phyloP scores from a whole-genome alignment of 1,140 invertebrate genomes.

The Hypsibius dujardini region DNA sequence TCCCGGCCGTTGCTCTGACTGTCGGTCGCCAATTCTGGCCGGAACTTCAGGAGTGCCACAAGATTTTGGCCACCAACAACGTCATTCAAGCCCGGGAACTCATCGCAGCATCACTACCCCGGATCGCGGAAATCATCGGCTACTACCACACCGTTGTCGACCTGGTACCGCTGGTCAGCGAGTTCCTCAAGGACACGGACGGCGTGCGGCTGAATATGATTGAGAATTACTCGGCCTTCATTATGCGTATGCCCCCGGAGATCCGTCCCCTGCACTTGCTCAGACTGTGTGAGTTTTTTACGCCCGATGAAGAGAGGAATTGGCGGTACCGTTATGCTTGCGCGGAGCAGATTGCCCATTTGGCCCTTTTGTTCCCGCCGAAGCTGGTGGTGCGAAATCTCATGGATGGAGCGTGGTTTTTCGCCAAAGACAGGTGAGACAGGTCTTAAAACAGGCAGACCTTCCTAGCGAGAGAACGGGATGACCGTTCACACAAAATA shows the following conservation, averaged over 20 bases:
- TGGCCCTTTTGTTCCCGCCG: slow-evolving; percentile 1
- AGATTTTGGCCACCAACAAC: background rate
- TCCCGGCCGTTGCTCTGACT: slow-evolving; percentile 8
- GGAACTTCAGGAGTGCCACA: slow-evolving; percentile 10
- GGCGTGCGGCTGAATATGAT: slow-evolving; percentile 13
- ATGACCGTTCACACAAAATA: too few relatives aligned
- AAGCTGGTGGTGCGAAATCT: slow-evolving; percentile 1
- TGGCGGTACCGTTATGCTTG: slow-evolving; percentile 13
- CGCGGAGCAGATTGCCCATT: slow-evolving; percentile 5
- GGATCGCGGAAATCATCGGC: slow-evolving; percentile 14
- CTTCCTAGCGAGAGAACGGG: too few relatives aligned
- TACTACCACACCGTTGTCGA: slow-evolving; percentile 7
- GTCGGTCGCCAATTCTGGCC: slow-evolving; percentile 12
- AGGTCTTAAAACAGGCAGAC: too few relatives aligned
- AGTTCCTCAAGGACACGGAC: slow-evolving; percentile 16
- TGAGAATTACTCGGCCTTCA: slow-evolving; percentile 15
- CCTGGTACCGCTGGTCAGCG: slow-evolving; percentile 2
- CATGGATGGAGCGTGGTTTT: slow-evolving; percentile 16
- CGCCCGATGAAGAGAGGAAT: slow-evolving; percentile 10
- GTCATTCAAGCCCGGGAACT: background rate
- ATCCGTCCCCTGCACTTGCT: background rate
- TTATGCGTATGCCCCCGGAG: background rate
- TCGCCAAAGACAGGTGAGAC: slow-evolving; percentile 12
- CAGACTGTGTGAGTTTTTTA: slow-evolving; percentile 14
- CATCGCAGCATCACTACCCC: background rate